phyloP scores from a whole-genome alignment of 2,797 vertebrate genomes.

The Falco naumanni region DNA sequence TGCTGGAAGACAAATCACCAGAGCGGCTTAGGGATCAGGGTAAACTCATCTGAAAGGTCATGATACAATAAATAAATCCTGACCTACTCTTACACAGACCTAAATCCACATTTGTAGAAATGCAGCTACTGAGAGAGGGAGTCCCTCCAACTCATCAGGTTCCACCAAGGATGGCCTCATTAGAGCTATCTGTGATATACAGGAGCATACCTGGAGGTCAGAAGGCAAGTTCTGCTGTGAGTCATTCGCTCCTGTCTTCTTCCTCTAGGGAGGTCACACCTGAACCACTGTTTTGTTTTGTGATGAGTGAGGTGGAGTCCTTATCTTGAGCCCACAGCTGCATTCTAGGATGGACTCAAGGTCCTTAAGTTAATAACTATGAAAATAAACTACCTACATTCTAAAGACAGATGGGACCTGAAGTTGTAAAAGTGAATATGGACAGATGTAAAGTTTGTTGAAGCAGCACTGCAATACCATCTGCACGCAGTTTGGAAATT shows the following conservation, averaged over 20 bases:
- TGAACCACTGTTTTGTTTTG: neutral
- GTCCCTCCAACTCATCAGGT: neutral
- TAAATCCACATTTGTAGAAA: neutral
- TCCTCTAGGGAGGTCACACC: neutral
- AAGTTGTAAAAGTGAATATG: neutral
- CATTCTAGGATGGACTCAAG: neutral
- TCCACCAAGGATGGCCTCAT: neutral
- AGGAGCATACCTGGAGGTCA: neutral
- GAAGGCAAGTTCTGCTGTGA: neutral
- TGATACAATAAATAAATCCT: neutral
- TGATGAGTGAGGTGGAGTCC: neutral
- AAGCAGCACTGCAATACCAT: neutral
- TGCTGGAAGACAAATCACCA: slow-evolving; percentile 22
- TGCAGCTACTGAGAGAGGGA: neutral
- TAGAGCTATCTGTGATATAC: neutral
- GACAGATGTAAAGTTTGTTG: neutral
- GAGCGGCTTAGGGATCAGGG: neutral
- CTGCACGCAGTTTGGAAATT: neutral
- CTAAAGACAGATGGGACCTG: neutral
- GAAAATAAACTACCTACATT: neutral
- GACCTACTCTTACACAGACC: neutral
- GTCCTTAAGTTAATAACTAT: neutral
- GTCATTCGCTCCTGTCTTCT: neutral
- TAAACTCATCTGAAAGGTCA: neutral
- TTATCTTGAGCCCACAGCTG: neutral